Percentiles rank a stretch among this genome's conserved stretches.
These are phyloP conservation scores for Eupeodes latifasciatus DNA, from an alignment of 2,888 invertebrate genomes.

Conservation along the genomic window DNA sequence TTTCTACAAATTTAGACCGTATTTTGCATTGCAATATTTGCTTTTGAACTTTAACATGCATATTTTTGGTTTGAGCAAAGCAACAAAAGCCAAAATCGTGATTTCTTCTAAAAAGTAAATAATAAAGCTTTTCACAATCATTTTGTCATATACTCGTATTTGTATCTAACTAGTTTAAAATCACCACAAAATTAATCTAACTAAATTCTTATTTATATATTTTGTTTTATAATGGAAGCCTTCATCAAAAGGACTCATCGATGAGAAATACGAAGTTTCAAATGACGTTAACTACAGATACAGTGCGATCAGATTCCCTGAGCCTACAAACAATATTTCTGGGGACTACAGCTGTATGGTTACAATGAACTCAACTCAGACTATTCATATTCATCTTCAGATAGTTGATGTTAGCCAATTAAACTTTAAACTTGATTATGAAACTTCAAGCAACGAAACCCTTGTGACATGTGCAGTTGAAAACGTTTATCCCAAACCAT, in stretches of 20 bases:
- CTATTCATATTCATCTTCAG: slow-evolving; percentile 51
- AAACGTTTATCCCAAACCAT: slow-evolving; percentile 65
- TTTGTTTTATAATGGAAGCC: slow-evolving; percentile 29
- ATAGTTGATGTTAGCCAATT: slow-evolving; percentile 60
- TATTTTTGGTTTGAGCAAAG: too few relatives aligned
- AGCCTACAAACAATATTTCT: slow-evolving; percentile 52
- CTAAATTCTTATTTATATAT: neutral
- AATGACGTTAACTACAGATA: slow-evolving; percentile 43
- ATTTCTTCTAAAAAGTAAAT: too few relatives aligned
- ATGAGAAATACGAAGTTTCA: slow-evolving; percentile 54
- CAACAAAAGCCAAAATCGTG: too few relatives aligned
- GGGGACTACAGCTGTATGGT: slow-evolving; percentile 63
- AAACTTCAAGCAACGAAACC: slow-evolving; percentile 47
- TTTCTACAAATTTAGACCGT: too few relatives aligned
- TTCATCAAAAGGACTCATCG: slow-evolving; percentile 52
- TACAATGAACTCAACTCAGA: slow-evolving; percentile 40
- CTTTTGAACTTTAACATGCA: too few relatives aligned
- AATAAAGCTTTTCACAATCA: too few relatives aligned
- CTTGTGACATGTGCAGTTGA: slow-evolving; percentile 56
- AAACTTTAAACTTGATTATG: slow-evolving; percentile 35
- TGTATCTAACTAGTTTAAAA: too few relatives aligned
- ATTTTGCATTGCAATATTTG: too few relatives aligned
- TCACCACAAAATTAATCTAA: too few relatives aligned
- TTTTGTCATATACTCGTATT: too few relatives aligned
- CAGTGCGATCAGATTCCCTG: slow-evolving; percentile 51